These are phyloP conservation scores for Ferrisia virgata DNA, from an alignment of 2,888 invertebrate species.

Conservation along the genomic window DNA sequence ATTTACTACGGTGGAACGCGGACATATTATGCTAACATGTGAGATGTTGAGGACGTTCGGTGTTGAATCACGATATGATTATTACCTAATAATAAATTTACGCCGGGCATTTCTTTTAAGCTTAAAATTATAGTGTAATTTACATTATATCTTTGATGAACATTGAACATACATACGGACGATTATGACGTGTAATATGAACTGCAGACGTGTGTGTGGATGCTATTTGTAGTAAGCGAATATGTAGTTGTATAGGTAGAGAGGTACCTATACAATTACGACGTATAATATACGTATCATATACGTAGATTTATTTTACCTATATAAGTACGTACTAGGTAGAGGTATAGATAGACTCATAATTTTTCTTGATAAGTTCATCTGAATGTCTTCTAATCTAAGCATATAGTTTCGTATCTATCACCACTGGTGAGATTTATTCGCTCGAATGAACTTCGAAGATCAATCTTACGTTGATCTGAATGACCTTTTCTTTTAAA, in stretches of 20 bases:
- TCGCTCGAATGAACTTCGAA: neutral
- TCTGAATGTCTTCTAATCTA: neutral
- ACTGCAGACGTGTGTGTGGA: neutral
- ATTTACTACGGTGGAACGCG: neutral
- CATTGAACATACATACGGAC: no score
- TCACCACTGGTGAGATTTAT: neutral
- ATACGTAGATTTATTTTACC: no score
- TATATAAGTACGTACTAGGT: no score
- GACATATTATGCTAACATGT: no score
- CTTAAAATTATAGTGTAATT: slow-evolving; percentile 19
- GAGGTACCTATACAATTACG: neutral
- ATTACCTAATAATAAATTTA: slow-evolving; percentile 20
- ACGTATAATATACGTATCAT: neutral
- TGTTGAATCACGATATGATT: slow-evolving; percentile 20
- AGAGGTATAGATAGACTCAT: neutral
- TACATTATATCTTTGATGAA: neutral
- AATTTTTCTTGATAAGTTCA: neutral
- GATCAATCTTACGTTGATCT: neutral
- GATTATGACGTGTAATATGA: neutral
- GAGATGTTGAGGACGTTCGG: slow-evolving; percentile 10
- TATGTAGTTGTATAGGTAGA: no score
- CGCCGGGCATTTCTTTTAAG: neutral
- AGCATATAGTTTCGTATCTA: no score
- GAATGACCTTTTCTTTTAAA: neutral
- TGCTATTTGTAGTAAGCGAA: no score